Base-by-base conservation (phyloP, 2,888 invertebrate species). In the Ceramica pisi region DNA sequence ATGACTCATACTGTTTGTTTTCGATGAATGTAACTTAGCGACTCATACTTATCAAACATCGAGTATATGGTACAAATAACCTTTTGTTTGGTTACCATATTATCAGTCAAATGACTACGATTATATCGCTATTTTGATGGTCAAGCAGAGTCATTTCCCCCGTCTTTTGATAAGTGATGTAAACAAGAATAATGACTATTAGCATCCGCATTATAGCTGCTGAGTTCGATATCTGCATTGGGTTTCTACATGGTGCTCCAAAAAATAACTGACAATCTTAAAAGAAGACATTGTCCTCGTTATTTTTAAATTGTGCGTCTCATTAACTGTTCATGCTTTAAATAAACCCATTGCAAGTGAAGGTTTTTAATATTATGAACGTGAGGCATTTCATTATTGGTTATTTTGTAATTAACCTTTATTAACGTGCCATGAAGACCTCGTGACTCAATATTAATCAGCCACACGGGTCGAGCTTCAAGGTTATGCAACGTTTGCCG, bases 1-100 rank as follows among this genome's bases (percentile, higher is more conserved):
- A 19, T 72, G 72, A 72, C 56, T n/a, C 72, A 76, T 48, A 41
- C 23, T 21, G 50, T 44, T 31, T 21, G 31, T 2, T 50, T 56
- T 66, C 75, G 38, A 66, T 75, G 31, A 31, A n/a, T 66, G 38
- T 50, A 19, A 21, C 48, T 56, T n/a, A 14, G 35, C 68, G 56
- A 67, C 23, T 76, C 56, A 76, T 56, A 12, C 16, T 48, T 12
- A 75, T 35, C 41, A 56, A 35, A 56, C 23, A 38, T 55, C 1
- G 2, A 16, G 14, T 26, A 46, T 0, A 46, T 31, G 10, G 31
- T 14, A 14, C 5, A 41, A 14, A 12, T 41, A 41, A 41, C 14
- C 14, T n/a, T 75, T 46, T 70, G 21, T 71, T n/a, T 2, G 6
- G 7, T 7, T 44, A 46, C 21, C 35, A 38, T 14, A 7, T 14